These are phyloP conservation scores for Nasua narica DNA, from an alignment of 2,797 vertebrate genomes.

Conservation along the genomic window DNA sequence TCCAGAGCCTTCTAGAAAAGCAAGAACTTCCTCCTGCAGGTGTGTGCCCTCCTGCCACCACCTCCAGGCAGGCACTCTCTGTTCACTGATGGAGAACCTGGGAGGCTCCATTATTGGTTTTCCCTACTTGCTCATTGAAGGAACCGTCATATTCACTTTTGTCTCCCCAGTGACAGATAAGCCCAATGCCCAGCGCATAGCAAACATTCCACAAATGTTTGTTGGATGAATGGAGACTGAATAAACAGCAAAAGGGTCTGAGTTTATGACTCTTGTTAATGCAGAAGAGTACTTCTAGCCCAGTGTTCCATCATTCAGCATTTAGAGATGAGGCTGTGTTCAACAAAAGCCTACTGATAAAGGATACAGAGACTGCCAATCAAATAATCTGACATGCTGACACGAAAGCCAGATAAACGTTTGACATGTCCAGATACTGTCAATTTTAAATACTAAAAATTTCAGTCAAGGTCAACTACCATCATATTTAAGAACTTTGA, in stretches of 20 bases:
- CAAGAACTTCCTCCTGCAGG: background rate
- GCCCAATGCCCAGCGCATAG: background rate
- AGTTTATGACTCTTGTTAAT: background rate
- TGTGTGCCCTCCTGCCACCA: too few relatives aligned
- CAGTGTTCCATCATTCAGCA: background rate
- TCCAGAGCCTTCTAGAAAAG: background rate
- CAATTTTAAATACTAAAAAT: conserved; percentile 18
- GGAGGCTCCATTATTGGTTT: background rate
- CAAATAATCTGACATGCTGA: conserved; percentile 1
- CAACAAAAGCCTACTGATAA: background rate
- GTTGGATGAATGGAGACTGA: background rate
- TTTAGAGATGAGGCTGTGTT: background rate
- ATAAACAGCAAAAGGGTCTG: background rate
- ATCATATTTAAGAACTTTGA: conserved; percentile 22
- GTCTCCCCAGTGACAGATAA: background rate
- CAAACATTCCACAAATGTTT: conserved; percentile 1
- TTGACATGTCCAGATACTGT: background rate
- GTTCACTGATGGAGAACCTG: background rate
- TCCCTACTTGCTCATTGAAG: background rate
- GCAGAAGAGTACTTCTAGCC: background rate
- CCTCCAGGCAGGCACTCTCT: background rate
- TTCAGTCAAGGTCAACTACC: conserved; percentile 37
- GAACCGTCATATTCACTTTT: background rate
- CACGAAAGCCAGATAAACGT: conserved; percentile 4
- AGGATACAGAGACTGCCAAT: background rate